Evolutionary conservation across 2,113 vertebrate genomes (phyloP).

Genomic region (Saguinus midas): DNA sequence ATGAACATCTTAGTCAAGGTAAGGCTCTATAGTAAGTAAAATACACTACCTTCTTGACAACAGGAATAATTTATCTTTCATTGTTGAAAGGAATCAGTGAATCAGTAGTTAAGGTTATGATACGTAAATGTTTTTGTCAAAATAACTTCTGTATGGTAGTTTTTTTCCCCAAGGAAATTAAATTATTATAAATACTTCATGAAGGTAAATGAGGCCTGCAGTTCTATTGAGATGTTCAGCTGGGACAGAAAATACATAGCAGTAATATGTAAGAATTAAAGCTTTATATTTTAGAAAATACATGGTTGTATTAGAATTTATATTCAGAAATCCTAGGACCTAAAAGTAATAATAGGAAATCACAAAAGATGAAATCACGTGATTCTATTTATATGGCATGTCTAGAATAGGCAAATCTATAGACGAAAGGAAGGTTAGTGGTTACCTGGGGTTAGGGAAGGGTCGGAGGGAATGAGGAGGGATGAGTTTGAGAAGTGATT

Average conservation of each 20-base stretch:
- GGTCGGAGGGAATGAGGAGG: background rate
- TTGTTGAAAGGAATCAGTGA: constrained; percentile 10
- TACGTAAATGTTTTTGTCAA: constrained; percentile 23
- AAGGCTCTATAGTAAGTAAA: constrained; percentile 68
- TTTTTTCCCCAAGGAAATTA: background rate
- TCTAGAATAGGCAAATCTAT: background rate
- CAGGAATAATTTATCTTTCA: background rate
- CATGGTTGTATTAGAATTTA: background rate
- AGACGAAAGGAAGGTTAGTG: background rate
- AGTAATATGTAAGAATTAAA: background rate
- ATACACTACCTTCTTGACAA: constrained; percentile 33
- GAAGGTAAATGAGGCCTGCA: background rate
- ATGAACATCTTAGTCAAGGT: constrained; percentile 98
- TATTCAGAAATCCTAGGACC: background rate
- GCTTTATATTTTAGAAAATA: constrained; percentile 27
- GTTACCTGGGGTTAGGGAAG: background rate
- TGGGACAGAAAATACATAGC: background rate
- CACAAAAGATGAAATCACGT: background rate
- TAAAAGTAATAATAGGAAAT: background rate
- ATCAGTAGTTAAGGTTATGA: background rate
- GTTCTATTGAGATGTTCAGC: background rate
- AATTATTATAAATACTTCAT: background rate
- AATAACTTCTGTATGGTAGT: background rate
- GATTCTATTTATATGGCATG: background rate
- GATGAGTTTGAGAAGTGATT: background rate